These are phyloP conservation scores for Neolamprologus sp. DNA, from an alignment of 2,113 vertebrate genomes.

Conservation along the genomic window DNA sequence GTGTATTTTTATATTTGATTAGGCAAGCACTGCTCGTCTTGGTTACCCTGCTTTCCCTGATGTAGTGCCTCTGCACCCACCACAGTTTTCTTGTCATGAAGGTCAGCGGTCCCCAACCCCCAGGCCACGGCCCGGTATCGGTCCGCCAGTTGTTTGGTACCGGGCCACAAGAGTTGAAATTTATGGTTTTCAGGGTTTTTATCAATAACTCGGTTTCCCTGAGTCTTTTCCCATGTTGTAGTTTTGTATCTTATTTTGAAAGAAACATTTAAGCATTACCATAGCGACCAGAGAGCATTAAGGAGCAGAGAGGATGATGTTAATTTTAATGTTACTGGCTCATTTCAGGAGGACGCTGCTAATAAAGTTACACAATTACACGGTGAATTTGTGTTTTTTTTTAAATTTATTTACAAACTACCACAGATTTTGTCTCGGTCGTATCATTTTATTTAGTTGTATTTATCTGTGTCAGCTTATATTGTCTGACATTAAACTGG, in stretches of 20 bases:
- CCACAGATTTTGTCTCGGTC: not conserved
- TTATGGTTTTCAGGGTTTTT: not conserved
- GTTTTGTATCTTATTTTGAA: not conserved
- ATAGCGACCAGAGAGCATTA: accelerated
- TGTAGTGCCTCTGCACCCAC: not conserved
- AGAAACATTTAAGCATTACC: not conserved
- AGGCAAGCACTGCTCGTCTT: not conserved
- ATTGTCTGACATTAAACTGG: not conserved
- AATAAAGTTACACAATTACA: not conserved
- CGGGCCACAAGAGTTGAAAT: not conserved
- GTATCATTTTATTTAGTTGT: not conserved
- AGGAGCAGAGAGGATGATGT: not conserved
- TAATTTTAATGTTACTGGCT: not conserved
- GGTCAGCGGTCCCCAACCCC: not conserved
- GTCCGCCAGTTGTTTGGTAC: not conserved
- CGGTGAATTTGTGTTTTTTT: accelerated
- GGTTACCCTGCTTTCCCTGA: not conserved
- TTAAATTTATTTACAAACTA: not conserved
- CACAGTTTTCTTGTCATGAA: not conserved
- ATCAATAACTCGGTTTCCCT: accelerated
- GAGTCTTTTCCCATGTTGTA: not conserved
- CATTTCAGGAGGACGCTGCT: accelerated
- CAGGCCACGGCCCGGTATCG: accelerated
- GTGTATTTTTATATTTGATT: not conserved
- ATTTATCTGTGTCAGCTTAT: not conserved